Evolutionary conservation across 2,888 invertebrate genomes (phyloP).

Genomic region (Cyclophora punctaria): DNA sequence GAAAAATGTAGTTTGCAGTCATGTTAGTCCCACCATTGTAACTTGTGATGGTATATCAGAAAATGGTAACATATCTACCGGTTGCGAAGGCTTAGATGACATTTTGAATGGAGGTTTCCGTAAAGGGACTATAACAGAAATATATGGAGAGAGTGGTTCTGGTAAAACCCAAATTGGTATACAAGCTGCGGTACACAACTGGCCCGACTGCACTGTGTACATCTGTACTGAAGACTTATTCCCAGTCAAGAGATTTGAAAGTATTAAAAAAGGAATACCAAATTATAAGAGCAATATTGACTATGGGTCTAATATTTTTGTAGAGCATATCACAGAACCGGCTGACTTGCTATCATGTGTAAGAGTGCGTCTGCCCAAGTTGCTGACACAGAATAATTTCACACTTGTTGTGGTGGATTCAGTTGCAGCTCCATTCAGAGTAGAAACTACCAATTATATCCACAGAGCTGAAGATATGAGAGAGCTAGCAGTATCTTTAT

Average conservation of each 20-base stretch:
- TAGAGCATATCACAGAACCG: slow-evolving; percentile 60
- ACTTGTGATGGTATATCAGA: slow-evolving; percentile 29
- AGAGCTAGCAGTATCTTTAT: slow-evolving; percentile 48
- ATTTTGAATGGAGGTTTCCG: slow-evolving; percentile 81
- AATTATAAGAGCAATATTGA: slow-evolving; percentile 24
- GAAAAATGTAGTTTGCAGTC: slow-evolving; percentile 40
- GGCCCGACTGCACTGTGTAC: slow-evolving; percentile 76
- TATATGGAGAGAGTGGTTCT: slow-evolving; percentile 86
- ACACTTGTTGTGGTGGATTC: slow-evolving; percentile 58
- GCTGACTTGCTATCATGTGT: slow-evolving; percentile 54
- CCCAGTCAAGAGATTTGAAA: slow-evolving; percentile 58
- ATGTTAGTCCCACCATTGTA: slow-evolving; percentile 28
- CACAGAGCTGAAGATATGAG: slow-evolving; percentile 62
- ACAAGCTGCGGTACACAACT: slow-evolving; percentile 80
- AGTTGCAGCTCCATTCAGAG: slow-evolving; percentile 62
- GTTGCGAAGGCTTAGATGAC: slow-evolving; percentile 76
- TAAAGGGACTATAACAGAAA: slow-evolving; percentile 81
- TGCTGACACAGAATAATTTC: slow-evolving; percentile 37
- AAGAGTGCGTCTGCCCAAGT: slow-evolving; percentile 47
- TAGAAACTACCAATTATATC: slow-evolving; percentile 54
- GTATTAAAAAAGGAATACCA: slow-evolving; percentile 38
- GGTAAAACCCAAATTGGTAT: slow-evolving; percentile 89
- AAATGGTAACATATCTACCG: slow-evolving; percentile 50
- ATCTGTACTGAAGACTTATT: slow-evolving; percentile 86
- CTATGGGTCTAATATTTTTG: slow-evolving; percentile 52